These are phyloP conservation scores for Chirona hameri DNA, from an alignment of 2,888 invertebrate species.

Conservation along the genomic window DNA sequence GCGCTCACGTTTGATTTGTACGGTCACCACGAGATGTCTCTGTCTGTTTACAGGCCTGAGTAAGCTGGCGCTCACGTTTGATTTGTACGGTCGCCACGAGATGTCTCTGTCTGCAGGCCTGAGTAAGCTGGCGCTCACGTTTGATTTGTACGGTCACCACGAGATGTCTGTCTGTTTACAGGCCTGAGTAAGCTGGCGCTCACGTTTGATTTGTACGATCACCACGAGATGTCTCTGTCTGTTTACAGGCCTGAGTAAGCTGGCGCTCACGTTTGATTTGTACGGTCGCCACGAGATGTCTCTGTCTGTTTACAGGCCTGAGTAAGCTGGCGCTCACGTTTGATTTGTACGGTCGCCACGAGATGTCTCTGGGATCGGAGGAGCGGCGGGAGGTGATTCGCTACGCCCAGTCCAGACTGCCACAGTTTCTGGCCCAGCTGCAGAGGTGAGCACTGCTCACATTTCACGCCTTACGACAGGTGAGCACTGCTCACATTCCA, in stretches of 20 bases:
- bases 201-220: too few relatives aligned
- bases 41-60: too few relatives aligned
- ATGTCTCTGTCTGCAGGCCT: neutral
- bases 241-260: neutral
- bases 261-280: neutral
- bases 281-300: neutral
- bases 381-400: neutral
- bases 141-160: constrained; percentile 8
- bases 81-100: neutral
- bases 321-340: constrained; percentile 3
- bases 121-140: neutral
- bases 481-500: neutral
- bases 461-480: too few relatives aligned
- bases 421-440: neutral
- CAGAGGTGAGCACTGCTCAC: neutral
- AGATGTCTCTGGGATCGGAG: neutral
- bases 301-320: neutral
- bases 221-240: neutral
- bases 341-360: constrained; percentile 9
- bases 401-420: neutral
- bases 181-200: too few relatives aligned
- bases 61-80: too few relatives aligned
- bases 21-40: neutral
- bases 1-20: neutral
- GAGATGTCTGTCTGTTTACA: neutral